phyloP scores from a whole-genome alignment of 2,888 invertebrate species.

The Tenthredo scrophulariae region DNA sequence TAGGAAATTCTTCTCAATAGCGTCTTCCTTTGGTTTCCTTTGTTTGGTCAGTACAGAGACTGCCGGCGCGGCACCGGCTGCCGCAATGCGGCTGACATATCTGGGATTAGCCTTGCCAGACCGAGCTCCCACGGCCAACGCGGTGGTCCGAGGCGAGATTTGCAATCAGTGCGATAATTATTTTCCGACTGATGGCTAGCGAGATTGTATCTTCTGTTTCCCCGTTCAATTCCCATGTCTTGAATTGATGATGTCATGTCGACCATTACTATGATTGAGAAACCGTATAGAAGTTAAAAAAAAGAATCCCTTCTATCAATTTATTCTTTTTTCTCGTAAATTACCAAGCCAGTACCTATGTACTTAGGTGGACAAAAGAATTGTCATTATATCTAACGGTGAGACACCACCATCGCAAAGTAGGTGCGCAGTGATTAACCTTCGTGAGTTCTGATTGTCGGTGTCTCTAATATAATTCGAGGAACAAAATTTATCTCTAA shows the following conservation, averaged over 20 bases:
- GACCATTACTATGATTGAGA: slow-evolving; percentile 48
- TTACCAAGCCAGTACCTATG: slow-evolving; percentile 14
- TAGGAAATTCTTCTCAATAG: slow-evolving; percentile 22
- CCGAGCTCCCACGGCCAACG: slow-evolving; percentile 53
- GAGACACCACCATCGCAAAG: slow-evolving; percentile 3
- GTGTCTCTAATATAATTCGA: slow-evolving; percentile 40
- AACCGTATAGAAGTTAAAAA: slow-evolving; percentile 26
- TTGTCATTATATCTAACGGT: slow-evolving; percentile 43
- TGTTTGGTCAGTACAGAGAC: slow-evolving; percentile 33
- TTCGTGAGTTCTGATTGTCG: not conserved
- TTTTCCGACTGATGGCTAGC: slow-evolving; percentile 49
- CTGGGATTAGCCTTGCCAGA: slow-evolving; percentile 41
- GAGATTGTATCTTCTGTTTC: slow-evolving; percentile 48
- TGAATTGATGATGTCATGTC: slow-evolving; percentile 48
- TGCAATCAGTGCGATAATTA: slow-evolving; percentile 55
- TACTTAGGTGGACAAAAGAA: slow-evolving; percentile 29
- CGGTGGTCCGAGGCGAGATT: slow-evolving; percentile 53
- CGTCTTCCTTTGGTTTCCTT: slow-evolving; percentile 33
- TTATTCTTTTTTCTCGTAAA: slow-evolving; percentile 9
- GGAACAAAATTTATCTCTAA: slow-evolving; percentile 36
- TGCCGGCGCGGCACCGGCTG: not conserved
- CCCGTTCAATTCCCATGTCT: slow-evolving; percentile 47
- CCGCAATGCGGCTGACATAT: slow-evolving; percentile 51
- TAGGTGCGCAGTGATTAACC: not conserved
- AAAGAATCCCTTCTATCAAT: slow-evolving; percentile 19